phyloP scores from a whole-genome alignment of 2,113 vertebrate species.

The Marmota monax region DNA sequence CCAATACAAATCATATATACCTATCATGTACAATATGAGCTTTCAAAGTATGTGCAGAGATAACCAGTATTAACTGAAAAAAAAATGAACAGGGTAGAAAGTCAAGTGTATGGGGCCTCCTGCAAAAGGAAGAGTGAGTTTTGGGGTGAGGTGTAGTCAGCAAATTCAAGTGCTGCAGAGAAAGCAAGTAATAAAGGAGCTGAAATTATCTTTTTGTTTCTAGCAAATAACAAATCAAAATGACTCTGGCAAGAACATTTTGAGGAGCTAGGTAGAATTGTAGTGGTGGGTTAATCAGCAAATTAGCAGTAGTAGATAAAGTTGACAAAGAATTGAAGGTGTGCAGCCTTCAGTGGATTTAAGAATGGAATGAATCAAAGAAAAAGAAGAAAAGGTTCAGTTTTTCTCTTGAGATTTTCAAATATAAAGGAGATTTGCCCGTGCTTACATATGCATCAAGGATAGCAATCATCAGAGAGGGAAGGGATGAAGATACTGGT shows the following conservation, averaged over 20 bases:
- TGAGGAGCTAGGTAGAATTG: neutral
- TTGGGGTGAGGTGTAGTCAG: no score
- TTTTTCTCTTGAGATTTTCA: neutral
- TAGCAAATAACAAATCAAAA: neutral
- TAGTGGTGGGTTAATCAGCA: neutral
- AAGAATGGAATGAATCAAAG: neutral
- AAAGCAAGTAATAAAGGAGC: no score
- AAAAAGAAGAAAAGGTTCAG: neutral
- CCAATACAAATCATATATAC: no score
- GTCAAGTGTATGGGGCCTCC: no score
- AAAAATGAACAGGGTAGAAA: no score
- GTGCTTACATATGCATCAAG: neutral
- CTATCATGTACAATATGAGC: no score
- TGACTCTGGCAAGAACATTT: neutral
- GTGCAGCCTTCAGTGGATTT: neutral
- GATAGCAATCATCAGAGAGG: neutral
- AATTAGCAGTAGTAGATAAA: neutral
- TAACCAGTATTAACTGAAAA: no score
- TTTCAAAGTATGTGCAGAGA: no score
- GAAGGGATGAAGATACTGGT: neutral
- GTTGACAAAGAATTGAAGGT: neutral
- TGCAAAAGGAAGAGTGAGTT: no score
- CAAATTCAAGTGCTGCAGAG: no score
- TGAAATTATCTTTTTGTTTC: neutral
- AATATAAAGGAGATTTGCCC: neutral